Evolutionary conservation across 2,888 invertebrate species (phyloP), one percentile per base, ranked within the genome.

Genomic region (Mylabris sibirica): DNA sequence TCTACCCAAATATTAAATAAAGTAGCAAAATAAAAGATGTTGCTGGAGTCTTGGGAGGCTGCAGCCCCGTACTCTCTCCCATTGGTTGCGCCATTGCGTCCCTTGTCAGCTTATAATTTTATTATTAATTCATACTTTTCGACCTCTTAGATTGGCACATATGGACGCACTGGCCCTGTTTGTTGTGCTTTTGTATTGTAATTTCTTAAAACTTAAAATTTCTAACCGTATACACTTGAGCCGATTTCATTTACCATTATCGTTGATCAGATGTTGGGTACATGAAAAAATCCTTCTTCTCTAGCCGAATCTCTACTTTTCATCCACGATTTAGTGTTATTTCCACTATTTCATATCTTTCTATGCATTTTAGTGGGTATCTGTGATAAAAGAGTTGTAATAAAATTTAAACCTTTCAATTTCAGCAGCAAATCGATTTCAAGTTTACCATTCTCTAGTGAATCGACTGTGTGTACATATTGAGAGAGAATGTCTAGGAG

Each of bases 381-480:
- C 20, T 17, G 67, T 64, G 71, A 74, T 72, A 72, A 74, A 74
- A 65, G 69, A 64, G 63, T 44, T 60, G 73, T 74, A 74, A 73
- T 74, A 72, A 74, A 74, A 74, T 74, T 74, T 73, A 74, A 74
- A 74, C 72, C 73, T 73, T 73, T 74, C 72, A 70, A 74, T 74
- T 72, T 71, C 72, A 60, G 61, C 63, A 63, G 68, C 69, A 70
- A 71, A 73, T 74, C 73, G 74, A 74, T 74, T 74, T 69, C 57
- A 65, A 66, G 66, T 72, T 72, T 68, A 68, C 63, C 65, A 66
- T 66, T 63, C 64, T 68, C 62, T 14, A 44, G 66, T 34, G 69
- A 66, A 70, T 70, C 34, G 63, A 57, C 66, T 35, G 30, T 12
- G 44, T 20, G n/a, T 49, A 11, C 8, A 30, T 30, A 30, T 30